A percentile compares a stretch with the other conserved stretches of the same genome.
phyloP scores from a whole-genome alignment of 2,797 vertebrate species.

The Syngnathus rostellatus region DNA sequence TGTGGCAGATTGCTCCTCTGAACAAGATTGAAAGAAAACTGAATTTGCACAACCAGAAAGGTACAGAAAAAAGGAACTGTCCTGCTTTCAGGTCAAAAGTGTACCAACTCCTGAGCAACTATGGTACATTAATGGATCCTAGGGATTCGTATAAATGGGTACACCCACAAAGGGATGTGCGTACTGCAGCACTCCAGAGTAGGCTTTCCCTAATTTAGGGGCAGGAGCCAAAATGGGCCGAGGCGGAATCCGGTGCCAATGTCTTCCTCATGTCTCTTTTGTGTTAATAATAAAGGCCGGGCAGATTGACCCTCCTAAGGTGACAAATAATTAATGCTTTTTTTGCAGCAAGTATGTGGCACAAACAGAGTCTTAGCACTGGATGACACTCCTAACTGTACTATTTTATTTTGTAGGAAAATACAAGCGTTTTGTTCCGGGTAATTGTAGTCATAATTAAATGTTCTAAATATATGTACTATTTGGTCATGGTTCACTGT shows the following conservation, averaged over 20 bases:
- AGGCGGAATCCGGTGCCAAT: neutral
- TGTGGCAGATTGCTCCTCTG: slow-evolving; percentile 39
- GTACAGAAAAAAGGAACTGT: neutral
- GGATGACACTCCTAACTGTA: slow-evolving; percentile 28
- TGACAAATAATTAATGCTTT: neutral
- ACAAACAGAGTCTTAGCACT: slow-evolving; percentile 24
- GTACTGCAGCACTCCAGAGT: neutral
- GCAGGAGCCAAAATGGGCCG: neutral
- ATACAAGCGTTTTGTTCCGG: neutral
- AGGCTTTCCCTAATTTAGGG: neutral
- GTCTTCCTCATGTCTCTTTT: neutral
- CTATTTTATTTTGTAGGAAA: neutral
- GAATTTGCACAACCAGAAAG: slow-evolving; percentile 5
- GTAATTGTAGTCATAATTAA: neutral
- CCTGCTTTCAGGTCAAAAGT: neutral
- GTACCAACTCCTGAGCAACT: neutral
- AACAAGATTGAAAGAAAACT: slow-evolving; percentile 1
- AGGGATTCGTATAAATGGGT: slow-evolving; percentile 25
- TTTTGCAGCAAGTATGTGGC: neutral
- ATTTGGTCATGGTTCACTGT: slow-evolving; percentile 34
- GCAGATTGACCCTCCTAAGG: neutral
- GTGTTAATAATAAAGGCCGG: neutral
- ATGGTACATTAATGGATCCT: slow-evolving; percentile 36
- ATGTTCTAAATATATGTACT: slow-evolving; percentile 36
- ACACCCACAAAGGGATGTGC: neutral